Conservation (phyloP, 2,113 vertebrate species). For the Scartelaos histophorus region DNA sequence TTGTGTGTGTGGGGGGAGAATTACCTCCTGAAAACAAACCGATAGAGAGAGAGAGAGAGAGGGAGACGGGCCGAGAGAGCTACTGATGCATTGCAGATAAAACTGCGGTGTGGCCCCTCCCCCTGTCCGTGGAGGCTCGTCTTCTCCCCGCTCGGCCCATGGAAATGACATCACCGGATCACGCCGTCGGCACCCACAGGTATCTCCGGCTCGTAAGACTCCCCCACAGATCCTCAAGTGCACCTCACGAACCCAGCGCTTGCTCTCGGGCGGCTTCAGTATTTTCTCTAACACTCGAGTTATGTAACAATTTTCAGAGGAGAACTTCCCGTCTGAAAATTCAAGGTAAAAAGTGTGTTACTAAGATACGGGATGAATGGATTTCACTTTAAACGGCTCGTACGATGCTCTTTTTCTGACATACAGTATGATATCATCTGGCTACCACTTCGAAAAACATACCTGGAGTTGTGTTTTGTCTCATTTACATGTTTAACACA, state of each 20-base stretch:
- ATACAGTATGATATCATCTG: too few relatives aligned
- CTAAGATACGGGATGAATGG: not conserved
- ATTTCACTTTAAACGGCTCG: too few relatives aligned
- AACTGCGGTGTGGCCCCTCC: conserved; percentile 77
- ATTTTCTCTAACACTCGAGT: not conserved
- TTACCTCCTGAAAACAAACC: conserved; percentile 35
- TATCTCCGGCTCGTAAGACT: conserved; percentile 45
- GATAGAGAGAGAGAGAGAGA: conserved; percentile 34
- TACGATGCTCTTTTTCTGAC: too few relatives aligned
- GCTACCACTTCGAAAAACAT: too few relatives aligned
- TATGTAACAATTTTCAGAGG: not conserved
- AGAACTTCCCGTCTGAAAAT: not conserved
- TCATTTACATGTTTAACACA: too few relatives aligned
- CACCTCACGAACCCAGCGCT: too few relatives aligned
- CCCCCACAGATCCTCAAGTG: not conserved
- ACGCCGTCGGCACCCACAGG: conserved; percentile 35
- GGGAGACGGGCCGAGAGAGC: conserved; percentile 49
- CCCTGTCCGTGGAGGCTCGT: conserved; percentile 34
- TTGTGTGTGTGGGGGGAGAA: conserved; percentile 22
- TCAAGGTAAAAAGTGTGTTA: not conserved
- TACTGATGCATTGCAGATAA: conserved; percentile 87
- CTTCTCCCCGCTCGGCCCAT: conserved; percentile 30
- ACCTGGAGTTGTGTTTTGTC: too few relatives aligned
- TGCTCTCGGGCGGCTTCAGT: not conserved
- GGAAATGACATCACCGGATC: conserved; percentile 64